Base-by-base conservation (phyloP, 2,797 vertebrate genomes). In the Echeneis naucrates region DNA sequence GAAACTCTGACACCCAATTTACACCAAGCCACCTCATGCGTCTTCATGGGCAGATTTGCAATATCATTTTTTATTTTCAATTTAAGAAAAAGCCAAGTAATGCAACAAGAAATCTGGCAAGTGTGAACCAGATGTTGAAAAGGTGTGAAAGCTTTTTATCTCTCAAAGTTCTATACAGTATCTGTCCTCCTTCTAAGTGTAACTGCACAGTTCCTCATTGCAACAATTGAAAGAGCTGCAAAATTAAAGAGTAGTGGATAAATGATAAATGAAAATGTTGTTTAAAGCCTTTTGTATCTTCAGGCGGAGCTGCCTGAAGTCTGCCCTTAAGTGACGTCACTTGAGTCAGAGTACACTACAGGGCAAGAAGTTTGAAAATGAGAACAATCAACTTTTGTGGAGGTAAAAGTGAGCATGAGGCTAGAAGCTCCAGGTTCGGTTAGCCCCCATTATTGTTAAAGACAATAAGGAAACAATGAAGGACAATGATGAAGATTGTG, bases 1-100 rank as follows among this genome's bases (percentile, higher is more conserved):
- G 24, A 69, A 69, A 48, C 35, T 59, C 17, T 66, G 21, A 45
- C 7, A 17, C 24, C 30, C 24, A 54, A 60, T 70, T 68, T 24
- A 61, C 62, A 67, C n/a, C 3, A 14, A 19, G 11, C 70, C 55
- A 35, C 47, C 33, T 62, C 21, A 13, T 57, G 30, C 7, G 4
- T 61, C 55, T 57, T 42, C 35, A 65, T 30, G 26, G 33, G 17
- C 47, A 62, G 44, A 37, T 9, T 26, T 32, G 33, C 1, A 21
- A 16, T 66, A 23, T 54, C 23, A 56, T 24, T n/a, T 47, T 2
- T n/a, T n/a, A n/a, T n/a, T n/a, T n/a, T n/a, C n/a, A n/a, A n/a
- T n/a, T n/a, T n/a, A n/a, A 19, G 10, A 8, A 35, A 42, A 32
- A 45, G n/a, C 21, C 16, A 35, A 33, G 10, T 24, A 62, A 50